Base-by-base conservation (phyloP, 2,888 invertebrate species). In the Agrochola litura region DNA sequence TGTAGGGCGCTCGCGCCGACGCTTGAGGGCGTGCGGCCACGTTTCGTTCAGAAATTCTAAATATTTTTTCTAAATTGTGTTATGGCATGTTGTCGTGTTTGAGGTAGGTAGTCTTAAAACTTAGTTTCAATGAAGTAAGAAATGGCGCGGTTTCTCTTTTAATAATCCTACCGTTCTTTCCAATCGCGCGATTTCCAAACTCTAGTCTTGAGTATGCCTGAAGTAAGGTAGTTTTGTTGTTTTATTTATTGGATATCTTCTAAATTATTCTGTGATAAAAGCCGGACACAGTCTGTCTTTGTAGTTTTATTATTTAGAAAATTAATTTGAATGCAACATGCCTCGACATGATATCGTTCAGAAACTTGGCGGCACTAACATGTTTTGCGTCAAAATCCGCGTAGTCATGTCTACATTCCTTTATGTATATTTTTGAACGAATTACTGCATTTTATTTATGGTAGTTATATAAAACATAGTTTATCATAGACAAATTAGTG, bases 11-110 rank as follows among this genome's bases (percentile, higher is more conserved):
- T 86, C 88, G 89, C 92, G 93, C 93, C 93, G 91, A 89, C 90
- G 95, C 95, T 95, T 94, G 91, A 89, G 86, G 94, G 95, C 95
- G 96, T 94, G 95, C 95, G 95, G 95, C 93, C 95, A 92, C 91
- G 84, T 94, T 93, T 92, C 89, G 89, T 83, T 85, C 72, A 76
- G 66, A 73, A 65, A 68, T 69, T 66, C 58, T 25, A 56, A 52
- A 75, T 80, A 74, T 82, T 68, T 79, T 83, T 73, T 79, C 76
- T 81, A 76, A 82, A 84, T 86, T 84, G 63, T 78, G 82, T 66
- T 69, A 68, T 79, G 83, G 73, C 80, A 73, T 83, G 81, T 77
- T 68, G 67, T 70, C 22, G 19, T 43, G 41, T 63, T 67, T 52
- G 41, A 58, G 66, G 41, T 25, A 73, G 37, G 37, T 41, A 69